phyloP scores from a whole-genome alignment of 2,888 invertebrate species.

The Lysandra coridon region DNA sequence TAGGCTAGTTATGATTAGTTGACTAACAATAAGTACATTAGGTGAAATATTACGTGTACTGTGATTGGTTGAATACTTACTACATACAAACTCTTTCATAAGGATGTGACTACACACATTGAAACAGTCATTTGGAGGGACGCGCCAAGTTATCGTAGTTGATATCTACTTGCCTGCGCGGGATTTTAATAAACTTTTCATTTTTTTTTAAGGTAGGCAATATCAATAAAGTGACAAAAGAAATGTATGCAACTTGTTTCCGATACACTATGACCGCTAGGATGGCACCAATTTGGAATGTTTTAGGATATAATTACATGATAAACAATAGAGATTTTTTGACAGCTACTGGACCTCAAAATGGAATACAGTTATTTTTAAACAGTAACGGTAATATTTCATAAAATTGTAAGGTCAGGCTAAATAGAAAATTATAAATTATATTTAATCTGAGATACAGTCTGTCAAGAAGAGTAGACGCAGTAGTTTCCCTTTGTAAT shows the following conservation, averaged over 20 bases:
- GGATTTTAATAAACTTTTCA: not conserved
- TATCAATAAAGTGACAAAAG: conserved; percentile 52
- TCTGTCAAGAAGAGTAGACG: not conserved
- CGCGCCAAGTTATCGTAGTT: too few relatives aligned
- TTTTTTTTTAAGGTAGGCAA: conserved; percentile 56
- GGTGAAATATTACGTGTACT: too few relatives aligned
- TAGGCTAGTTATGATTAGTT: too few relatives aligned
- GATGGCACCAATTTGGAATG: conserved; percentile 68
- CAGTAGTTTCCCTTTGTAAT: not conserved
- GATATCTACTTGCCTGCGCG: not conserved
- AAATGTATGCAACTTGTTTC: conserved; percentile 64
- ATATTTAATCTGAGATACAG: not conserved
- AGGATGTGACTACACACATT: too few relatives aligned
- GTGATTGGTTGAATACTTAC: too few relatives aligned
- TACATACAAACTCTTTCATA: too few relatives aligned
- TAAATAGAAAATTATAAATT: not conserved
- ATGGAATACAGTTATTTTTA: conserved; percentile 57
- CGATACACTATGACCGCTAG: conserved; percentile 67
- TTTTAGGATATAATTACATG: conserved; percentile 57
- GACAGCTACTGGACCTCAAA: conserved; percentile 54
- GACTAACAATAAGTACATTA: too few relatives aligned
- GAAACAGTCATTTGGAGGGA: too few relatives aligned
- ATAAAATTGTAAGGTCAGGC: not conserved
- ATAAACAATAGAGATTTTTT: conserved; percentile 70
- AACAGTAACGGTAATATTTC: conserved; percentile 51